Conservation (phyloP, 2,113 vertebrate species). For the Neopipo cinnamomea region DNA sequence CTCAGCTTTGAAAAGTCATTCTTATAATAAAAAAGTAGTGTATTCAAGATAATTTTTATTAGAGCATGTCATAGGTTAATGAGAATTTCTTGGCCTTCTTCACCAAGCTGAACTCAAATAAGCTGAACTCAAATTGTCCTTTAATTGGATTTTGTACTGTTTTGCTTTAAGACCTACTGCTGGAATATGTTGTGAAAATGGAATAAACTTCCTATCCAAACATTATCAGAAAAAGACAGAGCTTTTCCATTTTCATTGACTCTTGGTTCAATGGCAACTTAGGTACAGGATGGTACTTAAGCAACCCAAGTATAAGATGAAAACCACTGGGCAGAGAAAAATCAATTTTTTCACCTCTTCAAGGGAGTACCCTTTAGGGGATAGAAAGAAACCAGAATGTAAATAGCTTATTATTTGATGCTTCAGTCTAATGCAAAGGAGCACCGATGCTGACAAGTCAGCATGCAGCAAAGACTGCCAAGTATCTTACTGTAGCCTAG, state of each 20-base stretch:
- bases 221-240: background rate
- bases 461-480: background rate
- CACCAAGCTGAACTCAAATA: background rate
- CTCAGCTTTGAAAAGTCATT: background rate
- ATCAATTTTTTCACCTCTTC: background rate
- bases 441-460: background rate
- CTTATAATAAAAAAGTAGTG: background rate
- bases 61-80: background rate
- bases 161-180: background rate
- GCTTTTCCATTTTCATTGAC: background rate
- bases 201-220: background rate
- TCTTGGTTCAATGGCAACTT: background rate
- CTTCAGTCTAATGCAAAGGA: slow-evolving; percentile 19
- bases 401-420: slow-evolving; percentile 6
- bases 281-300: background rate
- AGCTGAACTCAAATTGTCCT: background rate
- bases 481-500: background rate
- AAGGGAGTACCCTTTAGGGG: background rate
- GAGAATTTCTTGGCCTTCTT: background rate
- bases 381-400: background rate
- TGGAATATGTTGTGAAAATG: background rate
- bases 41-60: background rate
- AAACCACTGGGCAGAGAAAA: slow-evolving; percentile 7
- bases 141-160: background rate
- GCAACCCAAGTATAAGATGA: background rate